These are phyloP conservation scores for Drosophila sechellia DNA, from an alignment of 1,140 invertebrate species.

Conservation along the genomic window DNA sequence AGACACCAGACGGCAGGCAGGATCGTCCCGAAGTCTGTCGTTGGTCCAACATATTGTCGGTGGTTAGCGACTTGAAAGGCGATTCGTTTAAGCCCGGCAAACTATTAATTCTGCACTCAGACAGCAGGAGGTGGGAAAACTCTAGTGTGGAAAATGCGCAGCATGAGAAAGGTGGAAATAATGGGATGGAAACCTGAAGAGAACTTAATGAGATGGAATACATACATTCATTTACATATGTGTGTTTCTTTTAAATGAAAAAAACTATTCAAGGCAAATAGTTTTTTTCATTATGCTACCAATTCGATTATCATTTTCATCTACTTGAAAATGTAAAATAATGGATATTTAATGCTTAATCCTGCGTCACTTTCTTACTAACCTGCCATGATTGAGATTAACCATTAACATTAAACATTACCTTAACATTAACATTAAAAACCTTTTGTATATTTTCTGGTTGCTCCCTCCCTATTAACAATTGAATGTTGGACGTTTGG, in stretches of 20 bases:
- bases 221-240: not conserved
- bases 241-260: not conserved
- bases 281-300: not conserved
- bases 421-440: too few species aligned
- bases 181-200: slow-evolving; percentile 13
- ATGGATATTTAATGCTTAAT: too few species aligned
- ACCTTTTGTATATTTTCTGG: too few species aligned
- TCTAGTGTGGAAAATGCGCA: slow-evolving; percentile 7
- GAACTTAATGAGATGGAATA: slow-evolving; percentile 1
- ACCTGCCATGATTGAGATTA: too few species aligned
- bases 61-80: slow-evolving; percentile 82
- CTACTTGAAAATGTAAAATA: too few species aligned
- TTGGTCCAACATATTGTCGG: slow-evolving; percentile 75
- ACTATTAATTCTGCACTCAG: slow-evolving; percentile 75
- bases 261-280: not conserved
- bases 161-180: slow-evolving; percentile 11
- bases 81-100: slow-evolving; percentile 81
- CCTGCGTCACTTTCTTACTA: too few species aligned
- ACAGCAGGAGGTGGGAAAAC: not conserved
- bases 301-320: too few species aligned
- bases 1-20: not conserved
- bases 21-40: slow-evolving; percentile 32
- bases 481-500: too few species aligned
- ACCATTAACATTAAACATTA: too few species aligned
- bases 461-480: too few species aligned